These are phyloP conservation scores for Sciurus vulgaris DNA, from an alignment of 2,797 vertebrate species.

Conservation along the genomic window DNA sequence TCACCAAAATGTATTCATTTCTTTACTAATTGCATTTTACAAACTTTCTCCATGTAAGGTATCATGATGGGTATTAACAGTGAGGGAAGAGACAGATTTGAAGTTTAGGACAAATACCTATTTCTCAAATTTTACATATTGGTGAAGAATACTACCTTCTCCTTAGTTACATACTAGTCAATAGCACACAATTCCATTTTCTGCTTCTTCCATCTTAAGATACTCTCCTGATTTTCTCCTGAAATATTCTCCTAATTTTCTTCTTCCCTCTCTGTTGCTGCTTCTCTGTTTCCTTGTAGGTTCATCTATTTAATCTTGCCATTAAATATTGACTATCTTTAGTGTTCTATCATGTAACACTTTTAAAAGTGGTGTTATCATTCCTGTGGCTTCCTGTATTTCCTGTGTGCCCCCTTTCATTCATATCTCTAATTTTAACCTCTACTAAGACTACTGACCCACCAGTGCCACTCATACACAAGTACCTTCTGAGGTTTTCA, in stretches of 20 bases:
- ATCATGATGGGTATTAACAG: background rate
- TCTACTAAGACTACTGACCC: background rate
- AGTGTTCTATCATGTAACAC: background rate
- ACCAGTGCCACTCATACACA: background rate
- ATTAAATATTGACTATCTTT: background rate
- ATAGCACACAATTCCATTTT: background rate
- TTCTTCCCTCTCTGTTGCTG: background rate
- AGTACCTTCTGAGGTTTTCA: background rate
- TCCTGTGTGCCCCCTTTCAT: no score
- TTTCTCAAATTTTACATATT: background rate
- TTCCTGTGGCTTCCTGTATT: background rate
- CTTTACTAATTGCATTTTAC: background rate
- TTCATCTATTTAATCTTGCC: background rate
- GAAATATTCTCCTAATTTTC: background rate
- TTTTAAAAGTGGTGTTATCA: background rate
- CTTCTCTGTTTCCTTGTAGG: background rate
- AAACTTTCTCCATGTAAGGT: background rate
- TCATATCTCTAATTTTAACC: background rate
- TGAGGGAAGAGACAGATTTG: background rate
- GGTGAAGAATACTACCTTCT: background rate
- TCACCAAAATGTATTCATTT: background rate
- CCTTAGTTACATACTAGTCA: background rate
- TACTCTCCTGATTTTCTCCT: background rate
- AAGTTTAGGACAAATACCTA: background rate
- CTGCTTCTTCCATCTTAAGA: background rate